A percentile compares a stretch with the other conserved stretches of the same genome.
Conservation (phyloP, 35 echinoderm and acorn worm genomes). For the Anneissia japonica region DNA sequence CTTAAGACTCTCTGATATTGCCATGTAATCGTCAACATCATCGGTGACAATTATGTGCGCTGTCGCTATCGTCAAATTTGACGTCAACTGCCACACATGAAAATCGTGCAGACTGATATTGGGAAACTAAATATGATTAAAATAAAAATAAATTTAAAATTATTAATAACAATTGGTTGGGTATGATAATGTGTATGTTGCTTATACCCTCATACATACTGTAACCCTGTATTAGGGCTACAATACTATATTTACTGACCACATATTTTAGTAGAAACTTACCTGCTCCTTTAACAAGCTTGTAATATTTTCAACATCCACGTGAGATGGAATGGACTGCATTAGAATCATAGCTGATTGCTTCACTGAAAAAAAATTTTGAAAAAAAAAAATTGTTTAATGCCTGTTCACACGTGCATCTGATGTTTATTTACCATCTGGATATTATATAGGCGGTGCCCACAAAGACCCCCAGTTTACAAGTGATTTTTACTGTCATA, state of each 20-base stretch:
- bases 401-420: too few relatives aligned
- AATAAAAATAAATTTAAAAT: too few relatives aligned
- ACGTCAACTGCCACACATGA: constrained; percentile 83
- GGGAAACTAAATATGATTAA: constrained; percentile 53
- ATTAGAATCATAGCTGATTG: constrained; percentile 74
- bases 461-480: too few relatives aligned
- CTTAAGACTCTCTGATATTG: constrained; percentile 48
- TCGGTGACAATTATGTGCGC: constrained; percentile 58
- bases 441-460: too few relatives aligned
- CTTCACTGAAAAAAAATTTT: constrained; percentile 46
- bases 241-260: too few relatives aligned
- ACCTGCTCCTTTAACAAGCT: background rate
- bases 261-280: too few relatives aligned
- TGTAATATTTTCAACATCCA: constrained; percentile 42
- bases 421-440: too few relatives aligned
- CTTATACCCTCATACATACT: too few relatives aligned
- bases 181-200: too few relatives aligned
- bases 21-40: constrained; percentile 43
- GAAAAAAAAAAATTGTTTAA: background rate
- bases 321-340: constrained; percentile 61
- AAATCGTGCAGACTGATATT: constrained; percentile 79
- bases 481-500: too few relatives aligned
- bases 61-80: constrained; percentile 68
- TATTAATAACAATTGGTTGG: too few relatives aligned
- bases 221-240: too few relatives aligned